Percentiles rank a stretch among this genome's conserved stretches.
These are phyloP conservation scores for Thelaira solivaga DNA, from an alignment of 2,888 invertebrate species.

Conservation along the genomic window DNA sequence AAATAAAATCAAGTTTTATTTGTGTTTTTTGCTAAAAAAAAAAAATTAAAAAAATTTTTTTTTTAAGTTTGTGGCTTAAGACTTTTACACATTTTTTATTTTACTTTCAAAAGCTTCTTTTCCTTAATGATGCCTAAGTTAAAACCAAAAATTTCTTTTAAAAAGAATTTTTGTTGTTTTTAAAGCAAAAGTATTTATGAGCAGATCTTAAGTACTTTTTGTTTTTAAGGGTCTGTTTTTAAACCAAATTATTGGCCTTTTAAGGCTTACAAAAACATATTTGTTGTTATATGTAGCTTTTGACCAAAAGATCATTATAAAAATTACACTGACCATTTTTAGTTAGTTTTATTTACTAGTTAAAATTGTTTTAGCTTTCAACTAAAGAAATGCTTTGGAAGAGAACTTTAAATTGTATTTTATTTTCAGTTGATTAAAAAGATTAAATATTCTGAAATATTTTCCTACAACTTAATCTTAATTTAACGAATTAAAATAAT, in stretches of 20 bases:
- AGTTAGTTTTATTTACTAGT: background rate
- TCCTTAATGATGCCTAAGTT: conserved; percentile 17
- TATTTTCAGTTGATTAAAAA: too few species aligned
- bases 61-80: conserved; percentile 28
- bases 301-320: background rate
- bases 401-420: too few species aligned
- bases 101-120: background rate
- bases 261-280: background rate
- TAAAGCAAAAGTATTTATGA: background rate
- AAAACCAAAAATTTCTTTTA: background rate
- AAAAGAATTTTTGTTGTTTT: conserved; percentile 15
- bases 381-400: too few species aligned
- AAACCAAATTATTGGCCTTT: conserved; percentile 18
- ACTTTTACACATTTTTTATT: conserved; percentile 30
- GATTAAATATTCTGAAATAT: too few species aligned
- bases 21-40: background rate
- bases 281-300: background rate
- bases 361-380: background rate
- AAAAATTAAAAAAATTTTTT: background rate
- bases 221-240: background rate
- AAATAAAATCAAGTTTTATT: conserved; percentile 38
- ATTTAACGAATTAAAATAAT: too few species aligned
- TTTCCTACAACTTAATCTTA: too few species aligned
- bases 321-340: background rate
- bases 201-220: background rate